These are phyloP conservation scores for Rachycentron canadum DNA, from an alignment of 2,797 vertebrate species.

Conservation along the genomic window DNA sequence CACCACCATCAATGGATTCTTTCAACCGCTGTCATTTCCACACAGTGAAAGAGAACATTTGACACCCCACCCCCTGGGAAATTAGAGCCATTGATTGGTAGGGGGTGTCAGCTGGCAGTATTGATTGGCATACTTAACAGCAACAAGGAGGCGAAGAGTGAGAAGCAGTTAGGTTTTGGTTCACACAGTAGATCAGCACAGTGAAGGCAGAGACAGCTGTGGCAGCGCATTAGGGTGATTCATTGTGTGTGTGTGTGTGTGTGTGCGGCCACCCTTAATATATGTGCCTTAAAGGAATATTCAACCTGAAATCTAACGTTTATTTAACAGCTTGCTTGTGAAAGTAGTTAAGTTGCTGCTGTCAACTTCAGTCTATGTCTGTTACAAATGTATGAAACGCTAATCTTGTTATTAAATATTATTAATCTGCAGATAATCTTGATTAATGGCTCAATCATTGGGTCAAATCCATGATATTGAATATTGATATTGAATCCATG, in stretches of 20 bases:
- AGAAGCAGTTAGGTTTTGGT: conserved; percentile 66
- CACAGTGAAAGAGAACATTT: conserved; percentile 7
- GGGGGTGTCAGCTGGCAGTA: conserved; percentile 62
- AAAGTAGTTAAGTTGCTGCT: too few relatives aligned
- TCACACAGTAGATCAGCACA: conserved; percentile 66
- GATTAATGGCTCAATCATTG: not conserved
- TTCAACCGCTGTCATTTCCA: conserved; percentile 38
- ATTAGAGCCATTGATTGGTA: conserved; percentile 71
- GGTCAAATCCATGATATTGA: too few relatives aligned
- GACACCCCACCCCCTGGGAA: conserved; percentile 25
- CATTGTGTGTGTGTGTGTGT: conserved; percentile 18
- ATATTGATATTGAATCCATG: too few relatives aligned
- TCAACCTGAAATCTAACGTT: not conserved
- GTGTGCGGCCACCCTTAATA: not conserved
- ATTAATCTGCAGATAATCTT: not conserved
- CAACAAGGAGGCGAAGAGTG: conserved; percentile 64
- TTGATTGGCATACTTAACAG: conserved; percentile 56
- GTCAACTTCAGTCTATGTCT: not conserved
- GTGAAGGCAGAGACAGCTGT: conserved; percentile 37
- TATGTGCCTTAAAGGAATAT: not conserved
- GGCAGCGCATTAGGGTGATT: conserved; percentile 27
- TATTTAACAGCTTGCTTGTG: not conserved
- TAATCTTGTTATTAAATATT: too few relatives aligned
- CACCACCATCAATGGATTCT: conserved; percentile 9
- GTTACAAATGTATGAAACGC: not conserved